Base-by-base conservation (phyloP, 2,797 vertebrate species). In the Pelobates cultripes region DNA sequence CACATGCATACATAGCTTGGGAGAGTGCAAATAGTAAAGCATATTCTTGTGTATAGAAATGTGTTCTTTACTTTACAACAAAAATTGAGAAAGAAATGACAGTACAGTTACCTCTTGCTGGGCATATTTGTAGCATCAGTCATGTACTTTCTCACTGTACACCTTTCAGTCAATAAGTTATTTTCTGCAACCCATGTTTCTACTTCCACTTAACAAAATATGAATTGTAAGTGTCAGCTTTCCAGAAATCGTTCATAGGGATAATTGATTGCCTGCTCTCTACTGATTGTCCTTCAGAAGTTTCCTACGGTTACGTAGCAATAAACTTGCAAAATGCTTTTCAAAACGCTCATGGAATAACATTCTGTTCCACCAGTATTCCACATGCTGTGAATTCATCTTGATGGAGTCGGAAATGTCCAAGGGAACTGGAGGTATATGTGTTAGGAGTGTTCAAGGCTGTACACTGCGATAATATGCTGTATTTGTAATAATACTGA, bases 171-270 rank as follows among this genome's bases (percentile, higher is more conserved):
- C 75, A 86, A 55, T 68, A 89, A 81, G 7, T 45, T 43, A 83
- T 74, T 86, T 88, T 85, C 60, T 82, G 17, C 12, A 57, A 41
- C 63, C 81, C 70, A n/a, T 57, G 41, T 80, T 85, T 87, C 71
- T 82, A 13, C 77, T 14, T 9, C n/a, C 71, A 76, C 28, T 72
- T 80, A 66, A 80, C 45, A 81, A 71, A 79, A 47, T 4, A 82
- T 70, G 66, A 77, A 14, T 77, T 77, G 79, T 10, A n/a, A 51
- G 76, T 66, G 73, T 9, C 72, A 77, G 83, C 13, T 80, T 78
- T 83, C 84, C 78, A 71, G 82, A 88, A 87, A 85, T 47, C 40
- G 73, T 72, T 84, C 67, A 17, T 51, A 70, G 3, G 41, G 82
- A 12, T 68, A 85, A 81, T 6, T 45, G 40, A 84, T 81, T 79